Percentiles rank a stretch among this genome's conserved stretches.
phyloP scores from a whole-genome alignment of 35 echinoderm and acorn worm genomes.

The Nesometra sesokonis region DNA sequence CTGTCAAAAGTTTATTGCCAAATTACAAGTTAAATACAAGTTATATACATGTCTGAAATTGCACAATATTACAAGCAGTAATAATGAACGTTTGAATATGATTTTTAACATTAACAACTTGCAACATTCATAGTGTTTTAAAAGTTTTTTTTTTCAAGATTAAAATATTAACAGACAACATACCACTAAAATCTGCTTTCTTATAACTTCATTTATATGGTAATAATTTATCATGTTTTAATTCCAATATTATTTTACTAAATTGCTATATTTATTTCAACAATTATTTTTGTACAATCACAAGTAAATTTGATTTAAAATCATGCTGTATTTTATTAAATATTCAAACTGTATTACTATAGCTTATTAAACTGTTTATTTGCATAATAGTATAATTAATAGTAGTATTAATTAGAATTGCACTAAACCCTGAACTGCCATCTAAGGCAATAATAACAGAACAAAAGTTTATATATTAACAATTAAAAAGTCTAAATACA shows the following conservation, averaged over 20 bases:
- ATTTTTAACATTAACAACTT: background rate
- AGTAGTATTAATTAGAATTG: background rate
- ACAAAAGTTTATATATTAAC: background rate
- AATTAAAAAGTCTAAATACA: background rate
- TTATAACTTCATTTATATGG: background rate
- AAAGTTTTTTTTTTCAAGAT: background rate
- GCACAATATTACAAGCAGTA: background rate
- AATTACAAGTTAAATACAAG: conserved; percentile 1
- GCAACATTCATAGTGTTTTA: background rate
- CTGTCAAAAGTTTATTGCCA: background rate
- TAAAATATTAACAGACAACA: background rate
- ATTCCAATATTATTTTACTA: background rate
- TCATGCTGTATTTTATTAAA: background rate
- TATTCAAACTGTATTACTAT: background rate
- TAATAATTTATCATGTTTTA: background rate
- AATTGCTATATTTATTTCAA: background rate
- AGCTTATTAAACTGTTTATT: background rate
- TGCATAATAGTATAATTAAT: background rate
- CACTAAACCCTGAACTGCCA: background rate
- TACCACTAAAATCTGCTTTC: background rate
- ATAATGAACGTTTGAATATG: background rate
- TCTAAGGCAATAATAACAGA: background rate
- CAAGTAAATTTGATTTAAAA: background rate
- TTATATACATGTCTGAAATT: background rate
- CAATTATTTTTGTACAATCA: background rate